Evolutionary conservation across 2,888 invertebrate genomes (phyloP), one percentile per base, ranked within the genome.

Genomic region (Timema cristinae): DNA sequence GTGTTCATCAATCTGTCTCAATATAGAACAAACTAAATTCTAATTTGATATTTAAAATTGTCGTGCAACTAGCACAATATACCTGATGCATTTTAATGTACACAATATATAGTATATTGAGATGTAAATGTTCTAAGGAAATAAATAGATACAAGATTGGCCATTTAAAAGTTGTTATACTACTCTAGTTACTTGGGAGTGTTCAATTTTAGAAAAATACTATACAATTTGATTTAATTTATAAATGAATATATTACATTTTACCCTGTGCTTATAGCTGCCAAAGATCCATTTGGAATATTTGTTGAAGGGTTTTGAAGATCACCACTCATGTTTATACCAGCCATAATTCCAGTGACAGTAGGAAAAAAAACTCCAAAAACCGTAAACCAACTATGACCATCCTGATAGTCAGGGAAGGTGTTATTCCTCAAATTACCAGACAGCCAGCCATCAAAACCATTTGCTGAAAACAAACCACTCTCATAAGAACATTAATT

Each of bases 261-360:
- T 83, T 84, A 94, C 95, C 94, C 94, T 70, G 95, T 93, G 73
- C 92, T 91, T 76, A 98, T 90, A 66, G 98, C 97, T 56, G 96
- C 93, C 70, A 98, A 83, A 4, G 97, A 96, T 13, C 98, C 98
- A 82, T 93, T 92, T 0, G 98, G 97, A 80, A 98, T 98, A 82
- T 96, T 95, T 61, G 89, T 88, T 7, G 94, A 93, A 2, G 98
- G 98, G 77, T 96, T 92, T 77, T 91, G 89, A 72, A 98, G 86
- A 82, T 98, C 98, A 13, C 97, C 97, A 80, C 97, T 96, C 98
- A 98, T 98, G 81, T 98, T 98, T 77, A 98, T 97, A 51, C 98
- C 98, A 7, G 98, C 95, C 76, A 98, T 85, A 75, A 98, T 94
- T 15, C 98, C 98, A 67, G 98, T 97, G 49, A 98, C 94, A 0